Evolutionary conservation across 2,888 invertebrate genomes (phyloP), one percentile per base, ranked within the genome.

Genomic region (Tuta absoluta): DNA sequence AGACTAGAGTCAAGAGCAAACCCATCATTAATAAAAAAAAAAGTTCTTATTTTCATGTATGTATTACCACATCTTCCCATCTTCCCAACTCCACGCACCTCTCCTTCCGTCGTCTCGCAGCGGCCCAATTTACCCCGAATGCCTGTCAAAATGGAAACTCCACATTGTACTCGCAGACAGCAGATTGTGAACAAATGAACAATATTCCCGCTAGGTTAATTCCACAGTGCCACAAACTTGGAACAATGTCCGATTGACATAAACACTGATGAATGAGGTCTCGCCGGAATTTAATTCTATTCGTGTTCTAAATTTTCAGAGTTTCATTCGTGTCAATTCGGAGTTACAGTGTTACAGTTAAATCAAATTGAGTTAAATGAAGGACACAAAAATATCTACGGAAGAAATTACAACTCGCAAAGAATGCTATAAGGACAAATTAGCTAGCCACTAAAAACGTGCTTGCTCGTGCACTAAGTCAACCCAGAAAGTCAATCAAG

Each of bases 341-440:
- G 49, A 1, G 45, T 45, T 11, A 24, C 95, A 63, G 95, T 95
- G 76, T 95, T 94, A 23, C 94, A 78, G 95, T 17, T 45, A 17
- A n/a, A n/a, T n/a, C 10, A 41, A 38, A 38, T 38, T 38, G 12
- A 11, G 33, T 8, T 33, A 37, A 11, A 8, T 37, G 37, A 11
- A 5, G 8, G 37, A 37, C 8, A 37, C 37, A 8, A 37, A 37
- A 1, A n/a, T n/a, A n/a, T n/a, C n/a, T n/a, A n/a, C n/a, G n/a
- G n/a, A n/a, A n/a, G n/a, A n/a, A n/a, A n/a, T n/a, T n/a, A n/a
- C n/a, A n/a, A n/a, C n/a, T n/a, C n/a, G n/a, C n/a, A n/a, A n/a
- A n/a, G n/a, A n/a, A n/a, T n/a, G n/a, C n/a, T n/a, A n/a, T n/a
- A n/a, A n/a, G n/a, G n/a, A n/a, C n/a, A n/a, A n/a, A n/a, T n/a